A percentile compares a stretch with the other conserved stretches of the same genome.
Conservation (phyloP, 2,888 invertebrate species). For the Meteorus cinctellus region DNA sequence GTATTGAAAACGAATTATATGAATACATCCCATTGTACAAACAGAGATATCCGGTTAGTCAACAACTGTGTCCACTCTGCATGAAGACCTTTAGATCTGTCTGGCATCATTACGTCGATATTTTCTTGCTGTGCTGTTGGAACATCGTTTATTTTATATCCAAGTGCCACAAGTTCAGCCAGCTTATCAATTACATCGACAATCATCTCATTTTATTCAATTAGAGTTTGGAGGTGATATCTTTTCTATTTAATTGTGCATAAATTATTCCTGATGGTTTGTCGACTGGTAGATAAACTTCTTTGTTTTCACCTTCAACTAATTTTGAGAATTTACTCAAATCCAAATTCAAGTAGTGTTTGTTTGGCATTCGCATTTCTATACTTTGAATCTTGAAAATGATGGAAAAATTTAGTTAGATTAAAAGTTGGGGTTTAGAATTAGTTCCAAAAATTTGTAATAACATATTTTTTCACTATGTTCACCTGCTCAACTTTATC, state of each 20-base stretch:
- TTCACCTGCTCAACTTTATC: conserved; percentile 81
- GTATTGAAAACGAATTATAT: background rate
- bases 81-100: background rate
- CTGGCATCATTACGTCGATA: background rate
- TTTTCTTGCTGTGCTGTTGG: background rate
- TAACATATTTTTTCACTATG: conserved; percentile 18
- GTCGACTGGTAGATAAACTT: conserved; percentile 85
- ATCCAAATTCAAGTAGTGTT: conserved; percentile 86
- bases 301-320: conserved; percentile 78
- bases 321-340: conserved; percentile 82
- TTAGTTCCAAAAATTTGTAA: conserved; percentile 21
- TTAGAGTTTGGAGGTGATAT: conserved; percentile 75
- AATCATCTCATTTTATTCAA: conserved; percentile 1
- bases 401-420: background rate
- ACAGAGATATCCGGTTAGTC: background rate
- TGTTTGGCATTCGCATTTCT: conserved; percentile 87
- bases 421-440: background rate
- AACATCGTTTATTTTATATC: background rate
- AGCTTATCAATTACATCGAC: background rate
- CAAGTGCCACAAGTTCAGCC: background rate
- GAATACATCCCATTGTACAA: background rate
- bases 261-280: conserved; percentile 86
- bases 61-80: background rate
- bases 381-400: conserved; percentile 79
- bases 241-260: conserved; percentile 81